Evolutionary conservation across 2,888 invertebrate genomes (phyloP), one percentile per base, ranked within the genome.

Genomic region (Andrena praecox): DNA sequence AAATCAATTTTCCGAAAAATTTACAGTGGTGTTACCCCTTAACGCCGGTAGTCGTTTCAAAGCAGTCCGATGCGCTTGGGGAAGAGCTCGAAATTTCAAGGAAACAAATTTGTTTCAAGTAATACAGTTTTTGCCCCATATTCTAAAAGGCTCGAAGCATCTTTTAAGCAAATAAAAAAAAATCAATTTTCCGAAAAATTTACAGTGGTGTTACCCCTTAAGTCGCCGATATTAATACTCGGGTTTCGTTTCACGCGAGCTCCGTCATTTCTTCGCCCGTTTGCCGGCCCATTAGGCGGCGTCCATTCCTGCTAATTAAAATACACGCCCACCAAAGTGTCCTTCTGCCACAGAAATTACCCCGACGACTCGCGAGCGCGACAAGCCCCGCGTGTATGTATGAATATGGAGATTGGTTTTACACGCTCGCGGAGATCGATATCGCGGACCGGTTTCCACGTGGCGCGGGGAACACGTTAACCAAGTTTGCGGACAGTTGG

Each of bases 401-500:
- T 72, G 80, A 73, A 80, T 73, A 80, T 72, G 80, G 56, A 80
- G 29, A 80, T 72, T 73, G 80, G 12, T 50, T 80, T 56, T 54
- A 63, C 80, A 48, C 71, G 62, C 56, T 67, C 63, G 24, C 29
- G 48, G 54, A 69, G 72, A 80, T 80, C 80, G 80, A 80, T 80
- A 79, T 64, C 35, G 80, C 50, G 56, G 35, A 50, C 80, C 80
- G 50, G 67, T 72, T 56, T 72, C 33, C 67, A n/a, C 80, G 77
- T 77, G 31, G 60, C 67, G 64, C 24, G 56, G 20, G n/a, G 54
- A n/a, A 73, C 72, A 68, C 68, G 72, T 80, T 72, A 72, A 79
- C 72, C 80, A 72, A 80, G 80, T 80, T 80, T 72, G 67, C 72
- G 80, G 68, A 79, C 72, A 68, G 71, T 79, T 67, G 12, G 71